These are phyloP conservation scores for Magallana nippona DNA, from an alignment of 2,888 invertebrate genomes.

Conservation along the genomic window DNA sequence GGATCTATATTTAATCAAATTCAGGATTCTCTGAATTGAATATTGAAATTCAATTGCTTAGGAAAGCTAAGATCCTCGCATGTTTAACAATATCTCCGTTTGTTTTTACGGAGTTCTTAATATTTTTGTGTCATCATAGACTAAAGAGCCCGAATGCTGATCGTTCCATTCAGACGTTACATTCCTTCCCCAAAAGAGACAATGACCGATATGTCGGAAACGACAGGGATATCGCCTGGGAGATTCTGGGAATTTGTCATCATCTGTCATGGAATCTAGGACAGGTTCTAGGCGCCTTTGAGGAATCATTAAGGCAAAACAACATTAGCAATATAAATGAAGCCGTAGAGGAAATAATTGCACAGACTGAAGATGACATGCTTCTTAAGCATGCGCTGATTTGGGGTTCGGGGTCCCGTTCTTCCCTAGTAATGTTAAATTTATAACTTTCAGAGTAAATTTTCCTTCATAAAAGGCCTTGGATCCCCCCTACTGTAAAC, in stretches of 20 bases:
- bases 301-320: not conserved
- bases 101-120: not conserved
- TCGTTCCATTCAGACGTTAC: not conserved
- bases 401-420: too few species aligned
- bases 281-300: not conserved
- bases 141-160: not conserved
- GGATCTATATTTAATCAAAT: not conserved
- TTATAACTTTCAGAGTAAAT: too few species aligned
- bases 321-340: not conserved
- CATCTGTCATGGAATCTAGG: not conserved
- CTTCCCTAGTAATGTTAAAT: too few species aligned
- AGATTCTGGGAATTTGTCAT: constrained; percentile 6
- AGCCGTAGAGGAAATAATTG: not conserved
- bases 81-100: not conserved
- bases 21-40: not conserved
- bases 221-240: not conserved
- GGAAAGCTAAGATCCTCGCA: not conserved
- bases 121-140: not conserved
- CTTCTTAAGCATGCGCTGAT: too few species aligned
- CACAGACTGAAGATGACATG: too few species aligned
- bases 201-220: not conserved
- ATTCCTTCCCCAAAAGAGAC: not conserved
- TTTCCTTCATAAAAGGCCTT: too few species aligned
- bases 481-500: too few species aligned
- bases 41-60: not conserved